Evolutionary conservation across 2,888 invertebrate genomes (phyloP).

Genomic region (Muschampia plurimacula): DNA sequence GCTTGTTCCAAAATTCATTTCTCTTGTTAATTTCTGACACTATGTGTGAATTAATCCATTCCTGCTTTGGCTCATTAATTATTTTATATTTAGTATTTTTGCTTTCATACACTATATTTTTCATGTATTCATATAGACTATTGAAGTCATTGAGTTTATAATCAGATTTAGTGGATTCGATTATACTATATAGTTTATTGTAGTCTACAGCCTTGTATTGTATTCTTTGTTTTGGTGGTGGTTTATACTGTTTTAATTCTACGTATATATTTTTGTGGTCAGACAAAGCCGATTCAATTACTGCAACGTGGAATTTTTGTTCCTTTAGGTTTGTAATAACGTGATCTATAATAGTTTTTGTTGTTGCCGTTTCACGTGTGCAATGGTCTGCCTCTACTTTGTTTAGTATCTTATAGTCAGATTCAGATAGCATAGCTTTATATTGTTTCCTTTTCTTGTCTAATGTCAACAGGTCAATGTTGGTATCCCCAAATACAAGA

Average conservation of each 20-base stretch:
- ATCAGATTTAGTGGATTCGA: neutral
- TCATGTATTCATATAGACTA: slow-evolving; percentile 4
- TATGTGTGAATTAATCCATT: slow-evolving; percentile 43
- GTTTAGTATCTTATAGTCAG: slow-evolving; percentile 27
- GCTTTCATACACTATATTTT: neutral
- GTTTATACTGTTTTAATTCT: slow-evolving; percentile 15
- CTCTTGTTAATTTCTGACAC: slow-evolving; percentile 37
- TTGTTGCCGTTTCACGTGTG: slow-evolving; percentile 26
- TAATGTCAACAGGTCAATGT: slow-evolving; percentile 42
- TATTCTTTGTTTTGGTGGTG: slow-evolving; percentile 10
- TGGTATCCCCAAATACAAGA: slow-evolving; percentile 46
- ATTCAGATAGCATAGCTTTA: slow-evolving; percentile 24
- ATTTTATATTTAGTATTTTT: slow-evolving; percentile 31
- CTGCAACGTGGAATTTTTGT: slow-evolving; percentile 23
- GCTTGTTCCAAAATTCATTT: slow-evolving; percentile 38
- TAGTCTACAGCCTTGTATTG: slow-evolving; percentile 11
- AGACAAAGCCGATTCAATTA: slow-evolving; percentile 25
- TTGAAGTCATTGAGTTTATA: neutral
- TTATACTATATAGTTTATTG: neutral
- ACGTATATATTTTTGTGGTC: slow-evolving; percentile 31
- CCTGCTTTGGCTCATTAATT: slow-evolving; percentile 38
- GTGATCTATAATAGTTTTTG: slow-evolving; percentile 38
- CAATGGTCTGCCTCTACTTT: slow-evolving; percentile 17
- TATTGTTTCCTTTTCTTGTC: slow-evolving; percentile 25
- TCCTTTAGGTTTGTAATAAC: slow-evolving; percentile 27